phyloP scores from a whole-genome alignment of 2,888 invertebrate genomes.

The Lathronympha strigana region DNA sequence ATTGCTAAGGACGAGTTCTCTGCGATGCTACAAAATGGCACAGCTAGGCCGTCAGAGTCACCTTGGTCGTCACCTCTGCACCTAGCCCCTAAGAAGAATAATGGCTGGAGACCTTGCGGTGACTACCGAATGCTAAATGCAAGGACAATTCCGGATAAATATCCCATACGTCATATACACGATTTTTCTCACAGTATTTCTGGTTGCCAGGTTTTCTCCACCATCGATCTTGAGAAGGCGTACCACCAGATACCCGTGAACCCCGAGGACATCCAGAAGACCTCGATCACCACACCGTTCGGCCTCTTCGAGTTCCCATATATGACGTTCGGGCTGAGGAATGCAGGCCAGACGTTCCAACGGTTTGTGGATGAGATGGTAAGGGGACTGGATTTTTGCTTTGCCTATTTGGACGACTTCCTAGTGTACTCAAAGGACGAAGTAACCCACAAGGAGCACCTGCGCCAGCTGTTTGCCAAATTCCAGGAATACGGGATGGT shows the following conservation, averaged over 20 bases:
- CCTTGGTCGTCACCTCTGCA: conserved; percentile 11
- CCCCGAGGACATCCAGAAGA: background rate
- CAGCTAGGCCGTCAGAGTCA: background rate
- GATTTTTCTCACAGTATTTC: background rate
- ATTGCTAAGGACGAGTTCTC: background rate
- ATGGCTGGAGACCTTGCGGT: background rate
- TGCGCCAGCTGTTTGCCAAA: background rate
- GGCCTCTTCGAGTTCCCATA: background rate
- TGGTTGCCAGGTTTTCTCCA: conserved; percentile 1
- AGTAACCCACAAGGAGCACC: background rate
- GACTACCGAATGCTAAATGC: background rate
- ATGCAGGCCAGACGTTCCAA: background rate
- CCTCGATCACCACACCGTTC: background rate
- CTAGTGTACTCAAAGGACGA: background rate
- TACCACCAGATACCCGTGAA: background rate
- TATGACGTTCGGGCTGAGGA: background rate
- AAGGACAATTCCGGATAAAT: background rate
- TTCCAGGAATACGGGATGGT: background rate
- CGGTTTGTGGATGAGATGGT: background rate
- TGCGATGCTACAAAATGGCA: background rate
- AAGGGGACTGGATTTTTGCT: background rate
- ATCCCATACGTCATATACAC: conserved; percentile 1
- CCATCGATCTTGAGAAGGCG: background rate
- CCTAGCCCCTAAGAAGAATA: conserved; percentile 6
- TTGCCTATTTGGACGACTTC: conserved; percentile 1